Evolutionary conservation across 2,888 invertebrate genomes (phyloP).

Genomic region (Cristatella mucedo): DNA sequence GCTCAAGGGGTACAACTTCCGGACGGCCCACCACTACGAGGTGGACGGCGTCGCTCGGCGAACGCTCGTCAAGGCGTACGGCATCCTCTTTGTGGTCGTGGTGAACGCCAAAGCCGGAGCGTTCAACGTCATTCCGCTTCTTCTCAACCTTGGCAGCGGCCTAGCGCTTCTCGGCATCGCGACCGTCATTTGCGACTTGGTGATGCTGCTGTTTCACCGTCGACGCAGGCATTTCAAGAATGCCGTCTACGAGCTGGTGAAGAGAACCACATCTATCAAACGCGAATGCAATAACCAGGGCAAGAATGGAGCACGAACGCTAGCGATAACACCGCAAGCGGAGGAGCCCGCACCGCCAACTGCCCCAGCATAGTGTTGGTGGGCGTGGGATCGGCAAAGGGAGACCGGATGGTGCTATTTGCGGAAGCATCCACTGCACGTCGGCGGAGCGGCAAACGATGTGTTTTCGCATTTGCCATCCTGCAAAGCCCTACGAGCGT

Average conservation of each 20-base stretch:
- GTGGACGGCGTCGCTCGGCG: slow-evolving; percentile 23
- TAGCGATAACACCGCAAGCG: too few relatives aligned
- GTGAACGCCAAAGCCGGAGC: slow-evolving; percentile 42
- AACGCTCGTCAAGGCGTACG: slow-evolving; percentile 40
- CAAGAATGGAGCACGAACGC: too few relatives aligned
- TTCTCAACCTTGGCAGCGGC: slow-evolving; percentile 42
- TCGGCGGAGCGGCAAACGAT: too few relatives aligned
- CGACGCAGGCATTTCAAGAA: slow-evolving; percentile 29
- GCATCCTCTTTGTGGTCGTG: slow-evolving; percentile 40
- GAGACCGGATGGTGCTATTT: too few relatives aligned
- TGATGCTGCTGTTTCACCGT: slow-evolving; percentile 38
- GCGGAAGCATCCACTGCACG: too few relatives aligned
- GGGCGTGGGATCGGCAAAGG: too few relatives aligned
- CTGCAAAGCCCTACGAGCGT: too few relatives aligned
- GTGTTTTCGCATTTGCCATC: too few relatives aligned
- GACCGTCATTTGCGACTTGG: slow-evolving; percentile 39
- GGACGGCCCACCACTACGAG: slow-evolving; percentile 37
- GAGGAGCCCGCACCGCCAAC: too few relatives aligned
- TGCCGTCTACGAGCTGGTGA: slow-evolving; percentile 48
- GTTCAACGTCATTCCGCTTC: slow-evolving; percentile 40
- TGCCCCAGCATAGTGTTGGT: too few relatives aligned
- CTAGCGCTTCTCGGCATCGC: slow-evolving; percentile 41
- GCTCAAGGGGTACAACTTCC: slow-evolving; percentile 17
- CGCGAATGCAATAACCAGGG: too few relatives aligned
- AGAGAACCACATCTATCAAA: too few relatives aligned